phyloP scores from a whole-genome alignment of 92 coral and sea anemone species.

The Meandrina meandrites region DNA sequence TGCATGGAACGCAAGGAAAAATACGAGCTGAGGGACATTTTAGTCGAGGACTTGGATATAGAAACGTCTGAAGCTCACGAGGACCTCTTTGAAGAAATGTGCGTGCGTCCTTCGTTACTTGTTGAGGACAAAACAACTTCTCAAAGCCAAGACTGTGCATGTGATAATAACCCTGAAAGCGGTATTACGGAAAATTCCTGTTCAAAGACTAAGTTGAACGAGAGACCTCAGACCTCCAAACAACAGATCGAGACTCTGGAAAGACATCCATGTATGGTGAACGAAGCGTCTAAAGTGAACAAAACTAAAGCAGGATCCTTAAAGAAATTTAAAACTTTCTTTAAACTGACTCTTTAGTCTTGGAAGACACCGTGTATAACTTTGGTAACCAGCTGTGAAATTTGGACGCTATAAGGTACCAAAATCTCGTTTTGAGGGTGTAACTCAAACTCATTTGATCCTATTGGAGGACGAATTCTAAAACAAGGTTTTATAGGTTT shows the following conservation, averaged over 20 bases:
- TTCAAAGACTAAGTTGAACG: neutral
- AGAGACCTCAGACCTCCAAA: neutral
- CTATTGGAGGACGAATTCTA: too few relatives aligned
- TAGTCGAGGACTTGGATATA: slow-evolving; percentile 27
- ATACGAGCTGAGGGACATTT: slow-evolving; percentile 19
- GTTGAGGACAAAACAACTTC: neutral
- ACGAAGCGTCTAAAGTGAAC: neutral
- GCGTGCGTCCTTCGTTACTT: neutral
- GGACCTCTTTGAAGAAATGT: slow-evolving; percentile 20
- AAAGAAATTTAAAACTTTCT: slow-evolving; percentile 9
- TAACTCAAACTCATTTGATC: too few relatives aligned
- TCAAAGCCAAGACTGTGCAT: neutral
- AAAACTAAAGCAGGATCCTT: neutral
- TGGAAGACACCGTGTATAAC: too few relatives aligned
- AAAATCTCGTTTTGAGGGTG: too few relatives aligned
- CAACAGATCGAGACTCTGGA: neutral
- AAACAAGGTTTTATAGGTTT: too few relatives aligned
- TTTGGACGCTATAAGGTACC: too few relatives aligned
- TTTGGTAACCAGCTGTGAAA: too few relatives aligned
- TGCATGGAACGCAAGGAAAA: slow-evolving; percentile 5
- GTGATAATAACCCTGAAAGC: neutral
- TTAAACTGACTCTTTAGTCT: slow-evolving; percentile 25
- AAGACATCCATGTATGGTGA: neutral
- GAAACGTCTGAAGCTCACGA: neutral
- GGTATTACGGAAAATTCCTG: neutral